Percentiles rank a stretch among this genome's conserved stretches.
phyloP scores from a whole-genome alignment of 2,797 vertebrate species.

The Micrastur ruficollis region DNA sequence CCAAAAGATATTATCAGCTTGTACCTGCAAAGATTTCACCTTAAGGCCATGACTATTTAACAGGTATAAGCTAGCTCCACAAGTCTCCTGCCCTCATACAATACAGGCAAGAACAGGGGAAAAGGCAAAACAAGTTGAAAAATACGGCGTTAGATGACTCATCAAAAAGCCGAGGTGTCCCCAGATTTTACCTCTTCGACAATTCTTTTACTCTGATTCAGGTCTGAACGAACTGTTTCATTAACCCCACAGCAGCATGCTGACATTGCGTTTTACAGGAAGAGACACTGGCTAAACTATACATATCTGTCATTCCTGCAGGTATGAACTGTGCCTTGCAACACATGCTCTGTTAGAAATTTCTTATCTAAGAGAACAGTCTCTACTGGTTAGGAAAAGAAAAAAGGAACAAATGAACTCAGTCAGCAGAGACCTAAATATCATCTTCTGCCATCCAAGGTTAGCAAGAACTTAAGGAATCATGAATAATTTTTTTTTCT shows the following conservation, averaged over 20 bases:
- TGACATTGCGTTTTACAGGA: neutral
- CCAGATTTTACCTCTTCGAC: neutral
- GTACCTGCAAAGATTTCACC: neutral
- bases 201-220: neutral
- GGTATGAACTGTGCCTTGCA: accelerated
- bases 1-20: neutral
- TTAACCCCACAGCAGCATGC: neutral
- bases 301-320: neutral
- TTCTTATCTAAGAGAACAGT: neutral
- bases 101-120: neutral
- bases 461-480: neutral
- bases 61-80: neutral
- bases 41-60: neutral
- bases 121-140: neutral
- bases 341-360: neutral
- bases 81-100: neutral
- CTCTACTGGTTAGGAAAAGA: neutral
- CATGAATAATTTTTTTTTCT: neutral
- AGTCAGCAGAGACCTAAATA: neutral
- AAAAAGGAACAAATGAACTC: neutral
- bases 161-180: neutral
- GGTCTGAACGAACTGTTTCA: neutral
- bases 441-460: neutral
- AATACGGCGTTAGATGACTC: neutral
- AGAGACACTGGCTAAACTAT: neutral